These are phyloP conservation scores for Notiomystis cincta DNA, from an alignment of 2,113 vertebrate species.

Conservation along the genomic window DNA sequence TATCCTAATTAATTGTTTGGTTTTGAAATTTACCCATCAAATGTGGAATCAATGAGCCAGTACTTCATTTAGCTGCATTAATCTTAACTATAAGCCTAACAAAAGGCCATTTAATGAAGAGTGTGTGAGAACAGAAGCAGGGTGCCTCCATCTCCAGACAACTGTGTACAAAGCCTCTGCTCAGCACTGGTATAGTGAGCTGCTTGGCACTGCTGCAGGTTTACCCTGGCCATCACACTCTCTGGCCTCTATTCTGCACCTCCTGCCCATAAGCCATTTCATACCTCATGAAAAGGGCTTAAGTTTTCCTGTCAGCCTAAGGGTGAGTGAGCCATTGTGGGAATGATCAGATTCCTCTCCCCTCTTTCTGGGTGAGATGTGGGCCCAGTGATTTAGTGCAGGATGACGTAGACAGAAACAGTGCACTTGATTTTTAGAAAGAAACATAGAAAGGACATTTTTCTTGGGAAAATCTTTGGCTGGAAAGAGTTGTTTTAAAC, in stretches of 20 bases:
- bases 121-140: conserved; percentile 2
- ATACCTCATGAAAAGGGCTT: neutral
- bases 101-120: conserved; percentile 16
- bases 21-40: neutral
- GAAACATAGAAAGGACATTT: neutral
- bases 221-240: neutral
- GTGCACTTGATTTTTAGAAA: neutral
- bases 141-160: neutral
- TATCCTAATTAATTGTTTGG: neutral
- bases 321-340: neutral
- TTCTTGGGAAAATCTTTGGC: neutral
- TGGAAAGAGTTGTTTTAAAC: neutral
- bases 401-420: neutral
- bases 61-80: neutral
- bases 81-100: neutral
- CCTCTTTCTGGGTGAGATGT: neutral
- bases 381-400: neutral
- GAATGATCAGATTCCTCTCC: neutral
- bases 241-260: neutral
- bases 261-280: neutral
- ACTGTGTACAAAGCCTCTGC: neutral
- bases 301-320: neutral
- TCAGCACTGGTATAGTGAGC: neutral
- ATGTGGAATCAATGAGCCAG: neutral
- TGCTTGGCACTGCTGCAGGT: neutral